Percentiles rank a stretch among this genome's conserved stretches.
These are phyloP conservation scores for Halcyon badia DNA, from an alignment of 2,797 vertebrate genomes.

Conservation along the genomic window DNA sequence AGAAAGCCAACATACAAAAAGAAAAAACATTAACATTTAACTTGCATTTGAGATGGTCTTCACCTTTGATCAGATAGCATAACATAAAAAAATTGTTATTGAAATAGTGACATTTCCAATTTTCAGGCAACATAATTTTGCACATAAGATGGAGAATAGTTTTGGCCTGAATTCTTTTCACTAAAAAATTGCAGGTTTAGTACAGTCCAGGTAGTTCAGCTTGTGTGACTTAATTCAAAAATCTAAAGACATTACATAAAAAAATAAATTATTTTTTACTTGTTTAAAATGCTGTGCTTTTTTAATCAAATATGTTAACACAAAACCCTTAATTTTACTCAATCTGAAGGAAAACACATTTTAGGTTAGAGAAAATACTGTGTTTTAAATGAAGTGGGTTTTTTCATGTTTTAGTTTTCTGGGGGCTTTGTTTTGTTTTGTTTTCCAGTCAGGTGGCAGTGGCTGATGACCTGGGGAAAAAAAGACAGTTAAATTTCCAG, in stretches of 20 bases:
- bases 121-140: neutral
- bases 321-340: neutral
- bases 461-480: neutral
- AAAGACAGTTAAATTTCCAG: neutral
- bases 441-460: neutral
- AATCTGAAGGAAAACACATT: neutral
- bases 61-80: neutral
- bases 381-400: fast-evolving
- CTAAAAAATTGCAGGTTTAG: neutral
- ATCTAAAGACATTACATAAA: neutral
- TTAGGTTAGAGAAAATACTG: neutral
- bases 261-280: neutral
- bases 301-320: neutral
- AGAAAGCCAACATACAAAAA: neutral
- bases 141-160: neutral
- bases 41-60: neutral
- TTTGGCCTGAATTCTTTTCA: neutral
- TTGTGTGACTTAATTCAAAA: neutral
- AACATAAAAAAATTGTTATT: neutral
- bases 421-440: fast-evolving
- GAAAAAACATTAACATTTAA: slow-evolving; percentile 4
- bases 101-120: slow-evolving; percentile 5
- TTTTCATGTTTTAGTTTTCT: neutral
- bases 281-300: neutral
- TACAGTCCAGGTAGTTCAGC: neutral